phyloP scores from a whole-genome alignment of 2,113 vertebrate genomes.

The Hippoglossus stenolepis region DNA sequence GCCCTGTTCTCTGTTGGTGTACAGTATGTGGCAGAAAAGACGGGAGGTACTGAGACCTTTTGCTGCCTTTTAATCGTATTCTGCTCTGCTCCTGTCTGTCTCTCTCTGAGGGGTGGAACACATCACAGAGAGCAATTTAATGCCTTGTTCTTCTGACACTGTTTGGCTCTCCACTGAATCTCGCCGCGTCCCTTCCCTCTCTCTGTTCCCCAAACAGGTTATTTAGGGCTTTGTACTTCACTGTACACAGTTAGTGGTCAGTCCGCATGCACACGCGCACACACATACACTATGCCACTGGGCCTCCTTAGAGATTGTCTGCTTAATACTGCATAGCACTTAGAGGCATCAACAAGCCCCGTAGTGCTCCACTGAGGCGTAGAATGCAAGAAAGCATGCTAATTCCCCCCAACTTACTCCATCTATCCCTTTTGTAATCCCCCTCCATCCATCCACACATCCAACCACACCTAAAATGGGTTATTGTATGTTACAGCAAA shows the following conservation, averaged over 20 bases:
- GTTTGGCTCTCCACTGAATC: constrained; percentile 36
- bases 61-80: constrained; percentile 18
- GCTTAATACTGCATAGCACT: constrained; percentile 82
- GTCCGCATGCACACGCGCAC: background rate
- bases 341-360: constrained; percentile 72
- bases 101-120: constrained; percentile 21
- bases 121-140: constrained; percentile 43
- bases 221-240: constrained; percentile 60
- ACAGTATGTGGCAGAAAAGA: constrained; percentile 3
- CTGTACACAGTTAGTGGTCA: constrained; percentile 66
- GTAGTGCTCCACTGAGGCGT: constrained; percentile 65
- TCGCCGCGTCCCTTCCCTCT: constrained; percentile 15
- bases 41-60: constrained; percentile 16
- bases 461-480: background rate
- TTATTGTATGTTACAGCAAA: constrained; percentile 2
- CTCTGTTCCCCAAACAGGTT: constrained; percentile 50
- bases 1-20: constrained; percentile 8
- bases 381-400: constrained; percentile 72
- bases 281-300: constrained; percentile 25
- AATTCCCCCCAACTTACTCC: constrained; percentile 65
- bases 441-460: constrained; percentile 11
- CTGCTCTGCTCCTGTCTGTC: background rate
- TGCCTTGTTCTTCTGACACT: constrained; percentile 21
- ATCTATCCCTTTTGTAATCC: constrained; percentile 58
- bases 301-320: constrained; percentile 69